Conservation (phyloP, 1,140 invertebrate species). For the Brachionus manjavacas region DNA sequence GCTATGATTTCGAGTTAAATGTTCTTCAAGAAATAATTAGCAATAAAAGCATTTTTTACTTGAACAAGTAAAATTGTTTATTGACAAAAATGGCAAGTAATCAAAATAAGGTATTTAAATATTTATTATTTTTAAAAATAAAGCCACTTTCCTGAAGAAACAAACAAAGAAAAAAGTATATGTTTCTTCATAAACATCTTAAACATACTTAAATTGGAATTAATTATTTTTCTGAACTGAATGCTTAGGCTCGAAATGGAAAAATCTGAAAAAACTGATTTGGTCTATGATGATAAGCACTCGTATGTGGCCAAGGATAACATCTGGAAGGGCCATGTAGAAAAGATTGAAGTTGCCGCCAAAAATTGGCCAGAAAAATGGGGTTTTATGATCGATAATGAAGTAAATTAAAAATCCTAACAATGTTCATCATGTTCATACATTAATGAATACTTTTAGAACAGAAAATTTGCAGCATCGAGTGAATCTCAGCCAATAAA, state of each 20-base stretch:
- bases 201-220: neutral
- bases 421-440: neutral
- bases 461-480: neutral
- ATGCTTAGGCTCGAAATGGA: neutral
- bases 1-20: neutral
- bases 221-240: neutral
- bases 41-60: slow-evolving; percentile 5
- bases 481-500: neutral
- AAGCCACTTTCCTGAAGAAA: neutral
- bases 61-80: neutral
- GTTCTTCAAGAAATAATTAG: neutral
- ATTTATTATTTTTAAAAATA: neutral
- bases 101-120: slow-evolving; percentile 1
- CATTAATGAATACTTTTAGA: neutral
- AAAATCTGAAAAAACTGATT: neutral
- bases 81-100: slow-evolving; percentile 1
- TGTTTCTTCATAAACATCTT: neutral
- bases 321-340: slow-evolving; percentile 11
- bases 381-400: neutral
- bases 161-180: neutral
- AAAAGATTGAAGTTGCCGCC: neutral
- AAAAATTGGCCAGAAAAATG: slow-evolving; percentile 11
- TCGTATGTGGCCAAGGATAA: slow-evolving; percentile 33
- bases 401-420: neutral
- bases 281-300: slow-evolving; percentile 9